Evolutionary conservation across 2,888 invertebrate species (phyloP).

Genomic region (Maniola hyperantus): DNA sequence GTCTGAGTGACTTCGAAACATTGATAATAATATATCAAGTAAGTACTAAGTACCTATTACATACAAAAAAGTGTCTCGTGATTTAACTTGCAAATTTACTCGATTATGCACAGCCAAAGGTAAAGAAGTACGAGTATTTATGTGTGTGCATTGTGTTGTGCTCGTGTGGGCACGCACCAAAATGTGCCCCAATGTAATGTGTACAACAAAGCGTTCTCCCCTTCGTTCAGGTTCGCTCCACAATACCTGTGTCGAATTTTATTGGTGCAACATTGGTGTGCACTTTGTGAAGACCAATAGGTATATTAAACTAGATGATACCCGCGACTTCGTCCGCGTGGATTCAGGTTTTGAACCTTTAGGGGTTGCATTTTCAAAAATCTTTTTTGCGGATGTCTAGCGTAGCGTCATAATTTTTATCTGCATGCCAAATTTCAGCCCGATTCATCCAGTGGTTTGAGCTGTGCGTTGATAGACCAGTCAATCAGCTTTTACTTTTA

Average conservation of each 20-base stretch:
- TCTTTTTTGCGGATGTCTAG: no score
- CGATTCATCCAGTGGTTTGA: no score
- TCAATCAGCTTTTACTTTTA: no score
- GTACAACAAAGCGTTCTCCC: constrained; percentile 48
- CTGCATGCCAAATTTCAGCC: no score
- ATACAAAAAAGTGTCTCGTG: constrained; percentile 68
- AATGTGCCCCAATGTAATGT: constrained; percentile 48
- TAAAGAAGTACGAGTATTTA: constrained; percentile 64
- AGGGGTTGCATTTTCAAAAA: no score
- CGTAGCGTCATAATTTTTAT: no score
- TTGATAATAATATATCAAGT: constrained; percentile 48
- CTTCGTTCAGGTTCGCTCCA: constrained; percentile 55
- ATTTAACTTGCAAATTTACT: constrained; percentile 78
- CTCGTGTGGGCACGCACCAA: constrained; percentile 65
- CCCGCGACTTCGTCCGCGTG: no score
- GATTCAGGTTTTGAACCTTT: no score
- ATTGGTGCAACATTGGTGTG: constrained; percentile 57
- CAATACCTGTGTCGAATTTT: constrained; percentile 54
- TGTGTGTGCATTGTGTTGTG: constrained; percentile 68
- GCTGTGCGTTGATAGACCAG: no score
- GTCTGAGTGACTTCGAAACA: constrained; percentile 53
- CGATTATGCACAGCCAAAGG: constrained; percentile 72
- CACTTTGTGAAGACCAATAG: constrained; percentile 16
- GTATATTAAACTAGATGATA: constrained; percentile 13
- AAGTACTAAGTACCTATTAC: constrained; percentile 58